These are phyloP conservation scores for Coptotermes formosanus DNA, from an alignment of 1,140 invertebrate species.

Conservation along the genomic window DNA sequence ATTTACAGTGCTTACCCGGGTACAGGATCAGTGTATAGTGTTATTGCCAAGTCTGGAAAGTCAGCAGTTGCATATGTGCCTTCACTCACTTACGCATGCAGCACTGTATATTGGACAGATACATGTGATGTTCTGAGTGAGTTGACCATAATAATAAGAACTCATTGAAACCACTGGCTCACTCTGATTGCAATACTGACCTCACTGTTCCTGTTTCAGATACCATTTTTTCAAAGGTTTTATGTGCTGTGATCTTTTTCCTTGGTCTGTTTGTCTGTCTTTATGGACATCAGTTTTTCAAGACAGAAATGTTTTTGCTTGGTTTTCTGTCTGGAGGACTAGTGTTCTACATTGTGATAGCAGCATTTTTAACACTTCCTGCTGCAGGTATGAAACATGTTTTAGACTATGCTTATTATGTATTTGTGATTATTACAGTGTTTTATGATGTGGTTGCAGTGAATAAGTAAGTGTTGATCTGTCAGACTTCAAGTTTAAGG, in stretches of 20 bases:
- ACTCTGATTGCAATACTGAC: too few species aligned
- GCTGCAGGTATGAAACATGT: not conserved
- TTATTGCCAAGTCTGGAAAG: conserved; percentile 54
- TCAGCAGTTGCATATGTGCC: conserved; percentile 63
- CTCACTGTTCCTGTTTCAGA: conserved; percentile 43
- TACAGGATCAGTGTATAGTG: conserved; percentile 60
- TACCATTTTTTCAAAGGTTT: conserved; percentile 48
- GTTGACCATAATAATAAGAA: conserved; percentile 29
- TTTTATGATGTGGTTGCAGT: too few species aligned
- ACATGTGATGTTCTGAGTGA: conserved; percentile 53
- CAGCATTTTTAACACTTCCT: not conserved
- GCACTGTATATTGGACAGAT: conserved; percentile 42
- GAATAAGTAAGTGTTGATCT: too few species aligned
- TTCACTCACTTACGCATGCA: conserved; percentile 63
- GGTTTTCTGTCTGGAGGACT: conserved; percentile 51
- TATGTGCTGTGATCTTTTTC: conserved; percentile 55
- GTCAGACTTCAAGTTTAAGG: too few species aligned
- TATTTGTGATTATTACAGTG: too few species aligned
- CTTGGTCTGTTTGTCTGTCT: conserved; percentile 59
- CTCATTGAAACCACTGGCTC: not conserved
- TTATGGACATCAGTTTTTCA: conserved; percentile 62
- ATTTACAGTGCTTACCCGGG: conserved; percentile 62
- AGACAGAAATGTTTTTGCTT: conserved; percentile 57
- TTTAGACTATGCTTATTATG: too few species aligned
- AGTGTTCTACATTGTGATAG: conserved; percentile 39